Evolutionary conservation across 2,797 vertebrate species (phyloP), one percentile per base, ranked within the genome.

Genomic region (Distichodus sexfasciatus): DNA sequence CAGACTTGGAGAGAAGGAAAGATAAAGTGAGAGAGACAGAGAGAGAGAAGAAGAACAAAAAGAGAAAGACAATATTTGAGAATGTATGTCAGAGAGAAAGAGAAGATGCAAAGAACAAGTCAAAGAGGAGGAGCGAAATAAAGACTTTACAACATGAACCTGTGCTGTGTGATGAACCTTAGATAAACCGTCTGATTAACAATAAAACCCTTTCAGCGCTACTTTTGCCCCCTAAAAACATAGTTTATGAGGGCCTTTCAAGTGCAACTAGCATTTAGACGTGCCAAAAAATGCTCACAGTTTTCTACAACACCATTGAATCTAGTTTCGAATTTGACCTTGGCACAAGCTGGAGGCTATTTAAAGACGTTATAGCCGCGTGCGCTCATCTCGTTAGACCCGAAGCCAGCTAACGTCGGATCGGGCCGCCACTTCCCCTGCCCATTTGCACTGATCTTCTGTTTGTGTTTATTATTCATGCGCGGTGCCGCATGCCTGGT

Each of bases 301-400:
- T 29, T 3, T 14, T 38, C 64, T 70, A 81, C 65, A 82, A 75
- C 71, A 77, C 78, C 83, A 70, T 63, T 17, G 24, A 40, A 8
- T 41, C 21, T 59, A 28, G 36, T 43, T 59, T 28, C 26, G 40
- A 24, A 1, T 12, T 15, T 41, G 23, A 41, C 57, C 4, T 26
- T 41, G 36, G 23, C 33, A 12, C 33, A 36, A 57, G 53, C 53
- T 41, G 36, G 54, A 12, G 35, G 35, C 26, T 26, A 15, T 58
- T 57, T 46, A 19, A 19, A n/a, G n/a, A 43, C 43, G 23, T 51
- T 38, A 3, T 44, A n/a, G 19, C 12, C 41, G 17, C 23, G 36
- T 61, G 33, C 28, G 4, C 48, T 14, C 6, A n/a, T 17, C 35
- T 36, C 11, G 28, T 36, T 41, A 33, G 58, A 21, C 4, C 11